Base-by-base conservation (phyloP, 2,113 vertebrate genomes). In the Xenus cinereus region DNA sequence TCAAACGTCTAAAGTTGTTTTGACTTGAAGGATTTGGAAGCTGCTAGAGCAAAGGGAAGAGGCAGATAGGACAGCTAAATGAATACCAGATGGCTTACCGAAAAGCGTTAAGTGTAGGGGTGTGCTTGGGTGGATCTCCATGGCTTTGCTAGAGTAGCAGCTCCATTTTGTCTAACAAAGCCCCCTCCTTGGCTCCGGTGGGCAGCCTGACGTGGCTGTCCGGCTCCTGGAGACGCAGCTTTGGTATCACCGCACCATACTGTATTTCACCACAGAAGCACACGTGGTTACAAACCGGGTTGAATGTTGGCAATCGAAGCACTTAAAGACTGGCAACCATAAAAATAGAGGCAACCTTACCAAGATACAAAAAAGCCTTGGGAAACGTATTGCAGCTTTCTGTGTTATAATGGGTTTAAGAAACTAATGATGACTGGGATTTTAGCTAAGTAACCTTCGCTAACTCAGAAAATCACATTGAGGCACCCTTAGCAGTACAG, bases 1-100 rank as follows among this genome's bases (percentile, higher is more conserved):
- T 76, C 76, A 87, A 84, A 75, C 30, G 28, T 64, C 85, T 90
- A 5, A 78, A 90, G 37, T 26, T 86, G 68, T 46, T 74, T 92
- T 88, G 33, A 91, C 56, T 93, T 87, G 20, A 67, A 86, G 35
- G 54, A 94, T 59, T 85, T 95, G 79, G 76, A 96, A 77, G 72
- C 82, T 87, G 76, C 41, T 92, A 50, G 56, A 90, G 68, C 56
- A 86, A 86, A 92, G 72, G 60, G 81, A 94, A 76, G 83, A 80
- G 68, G 46, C 63, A 89, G 79, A 93, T 71, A 56, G 0, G 9
- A 75, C n/a, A 92, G 41, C 68, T 86, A 84, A 77, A 80, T 16
- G 54, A 87, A 67, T 35, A 90, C 43, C 85, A 82, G 73, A 94
- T 82, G 91, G 87, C 46, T 94, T 68, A 87, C 45, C 1, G 2